These are phyloP conservation scores for Drosophila virilis DNA, from an alignment of 1,140 invertebrate genomes.

Conservation along the genomic window DNA sequence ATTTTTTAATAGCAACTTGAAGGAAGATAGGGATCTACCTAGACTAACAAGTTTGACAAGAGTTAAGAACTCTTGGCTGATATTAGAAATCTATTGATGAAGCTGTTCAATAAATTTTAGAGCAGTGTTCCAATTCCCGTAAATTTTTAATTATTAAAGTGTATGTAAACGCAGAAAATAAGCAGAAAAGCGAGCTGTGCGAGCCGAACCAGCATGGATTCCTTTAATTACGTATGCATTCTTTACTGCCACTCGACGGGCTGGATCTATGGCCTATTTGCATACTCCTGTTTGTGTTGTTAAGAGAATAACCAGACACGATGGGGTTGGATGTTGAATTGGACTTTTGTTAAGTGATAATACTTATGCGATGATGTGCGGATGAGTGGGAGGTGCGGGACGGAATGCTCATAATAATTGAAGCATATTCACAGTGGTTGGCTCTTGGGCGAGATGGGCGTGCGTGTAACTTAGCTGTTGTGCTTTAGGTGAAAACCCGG, in stretches of 20 bases:
- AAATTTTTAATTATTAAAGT: too few species aligned
- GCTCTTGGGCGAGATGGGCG: slow-evolving; percentile 25
- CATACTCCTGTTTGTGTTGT: slow-evolving; percentile 11
- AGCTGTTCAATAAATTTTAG: too few species aligned
- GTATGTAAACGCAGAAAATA: too few species aligned
- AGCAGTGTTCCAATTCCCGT: too few species aligned
- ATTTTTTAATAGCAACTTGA: too few species aligned
- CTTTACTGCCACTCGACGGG: slow-evolving; percentile 5
- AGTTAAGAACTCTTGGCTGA: too few species aligned
- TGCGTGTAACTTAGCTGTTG: slow-evolving; percentile 22
- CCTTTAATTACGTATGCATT: slow-evolving; percentile 60
- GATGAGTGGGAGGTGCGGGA: slow-evolving; percentile 19
- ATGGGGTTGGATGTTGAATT: slow-evolving; percentile 18
- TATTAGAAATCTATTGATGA: too few species aligned
- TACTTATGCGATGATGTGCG: slow-evolving; percentile 27
- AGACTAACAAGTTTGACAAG: too few species aligned
- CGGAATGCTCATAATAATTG: slow-evolving; percentile 69
- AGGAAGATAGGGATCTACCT: too few species aligned
- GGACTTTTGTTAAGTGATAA: slow-evolving; percentile 51
- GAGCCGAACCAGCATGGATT: slow-evolving; percentile 49
- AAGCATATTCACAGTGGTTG: slow-evolving; percentile 68
- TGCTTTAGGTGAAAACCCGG: slow-evolving; percentile 18
- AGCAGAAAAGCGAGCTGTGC: background rate
- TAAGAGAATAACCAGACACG: slow-evolving; percentile 24
- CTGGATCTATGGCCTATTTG: slow-evolving; percentile 5